Evolutionary conservation across 2,888 invertebrate genomes (phyloP), one percentile per base, ranked within the genome.

Genomic region (Limnephilus auricula): DNA sequence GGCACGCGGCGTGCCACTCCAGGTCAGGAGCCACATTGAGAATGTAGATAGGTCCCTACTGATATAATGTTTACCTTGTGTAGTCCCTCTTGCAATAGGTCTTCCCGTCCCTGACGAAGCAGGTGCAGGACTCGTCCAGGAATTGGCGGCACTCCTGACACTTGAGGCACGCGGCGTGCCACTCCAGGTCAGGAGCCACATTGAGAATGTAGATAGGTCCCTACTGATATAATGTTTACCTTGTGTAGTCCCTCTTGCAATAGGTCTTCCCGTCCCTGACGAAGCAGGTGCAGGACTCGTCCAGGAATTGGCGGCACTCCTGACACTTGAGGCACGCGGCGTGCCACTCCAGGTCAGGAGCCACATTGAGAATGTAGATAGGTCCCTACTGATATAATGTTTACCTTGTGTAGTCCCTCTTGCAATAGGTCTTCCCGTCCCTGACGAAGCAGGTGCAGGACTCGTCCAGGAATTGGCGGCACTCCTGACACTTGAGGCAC

Each of bases 281-380:
- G 96, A 99, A 99, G 96, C 99, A 99, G 94, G 99, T 99, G 96
- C 99, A 99, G 94, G 97, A 98, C 95, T 99, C 99, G 96, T 99
- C 99, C 94, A 99, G 97, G 96, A 98, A 99, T 96, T 98, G 98
- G 94, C 98, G 97, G 96, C 99, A 99, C 95, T 99, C 99, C 95
- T 98, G 98, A 96, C 99, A 99, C 96, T 98, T 99, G 94, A 99
- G 97, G 95, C 99, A 99, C 93, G 99, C 98, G 92, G 99, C 99
- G 96, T 99, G 99, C 99, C 99, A 99, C 96, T 99, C 99, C 95
- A 99, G 97, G 96, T 99, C 99, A 15, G 99, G 99, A 0, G 99
- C 98, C 94, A 99, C 99, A 94, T 99, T 97, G 94, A 99, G 97
- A 95, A 99, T 99, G 97, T 99, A 99, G 34, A 34, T 34, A 34